A percentile compares a stretch with the other conserved stretches of the same genome.
These are phyloP conservation scores for Macrotus californicus DNA, from an alignment of 2,113 vertebrate species.

Conservation along the genomic window DNA sequence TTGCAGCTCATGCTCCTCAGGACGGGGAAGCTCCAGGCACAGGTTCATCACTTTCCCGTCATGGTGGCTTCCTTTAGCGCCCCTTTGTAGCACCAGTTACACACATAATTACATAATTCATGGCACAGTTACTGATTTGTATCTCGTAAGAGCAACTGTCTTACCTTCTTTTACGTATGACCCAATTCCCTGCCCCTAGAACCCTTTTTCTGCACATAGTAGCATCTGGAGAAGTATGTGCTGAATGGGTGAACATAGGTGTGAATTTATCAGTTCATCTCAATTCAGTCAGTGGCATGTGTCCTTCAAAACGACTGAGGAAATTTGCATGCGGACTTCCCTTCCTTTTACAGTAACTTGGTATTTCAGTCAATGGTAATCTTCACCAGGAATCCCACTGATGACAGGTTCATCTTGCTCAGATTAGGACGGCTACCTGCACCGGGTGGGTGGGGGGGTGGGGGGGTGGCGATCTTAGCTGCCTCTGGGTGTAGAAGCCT, in stretches of 20 bases:
- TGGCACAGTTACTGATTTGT: background rate
- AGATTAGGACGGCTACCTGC: too few relatives aligned
- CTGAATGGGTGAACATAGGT: background rate
- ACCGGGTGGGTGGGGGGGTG: fast-evolving
- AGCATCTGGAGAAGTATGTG: background rate
- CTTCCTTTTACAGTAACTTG: background rate
- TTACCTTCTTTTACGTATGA: background rate
- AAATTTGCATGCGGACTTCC: background rate
- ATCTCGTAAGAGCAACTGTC: fast-evolving
- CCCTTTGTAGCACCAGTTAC: too few relatives aligned
- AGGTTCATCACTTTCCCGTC: background rate
- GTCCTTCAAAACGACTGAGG: background rate
- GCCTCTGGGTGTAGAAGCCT: background rate
- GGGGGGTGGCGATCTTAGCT: fast-evolving
- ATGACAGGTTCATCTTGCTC: background rate
- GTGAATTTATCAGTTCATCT: background rate
- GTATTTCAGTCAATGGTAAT: background rate
- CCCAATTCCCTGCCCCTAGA: background rate
- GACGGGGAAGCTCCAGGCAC: fast-evolving
- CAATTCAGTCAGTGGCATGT: background rate
- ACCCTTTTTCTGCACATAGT: background rate
- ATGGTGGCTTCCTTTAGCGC: fast-evolving
- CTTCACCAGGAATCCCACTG: background rate
- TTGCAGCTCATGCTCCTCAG: background rate
- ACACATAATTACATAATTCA: background rate